phyloP scores from a whole-genome alignment of 2,888 invertebrate species.

The Apodemia zela region DNA sequence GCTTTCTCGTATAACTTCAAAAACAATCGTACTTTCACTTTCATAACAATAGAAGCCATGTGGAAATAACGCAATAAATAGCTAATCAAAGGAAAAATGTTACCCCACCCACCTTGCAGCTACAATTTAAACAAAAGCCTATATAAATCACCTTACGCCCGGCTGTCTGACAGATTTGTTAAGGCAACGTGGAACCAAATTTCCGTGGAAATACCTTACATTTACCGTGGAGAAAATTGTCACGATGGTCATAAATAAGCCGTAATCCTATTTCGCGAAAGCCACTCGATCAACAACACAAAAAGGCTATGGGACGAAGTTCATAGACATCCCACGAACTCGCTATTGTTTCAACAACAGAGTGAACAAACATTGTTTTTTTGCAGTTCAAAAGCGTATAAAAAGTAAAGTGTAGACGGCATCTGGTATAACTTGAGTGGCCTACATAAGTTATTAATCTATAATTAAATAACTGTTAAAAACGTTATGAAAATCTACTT shows the following conservation, averaged over 20 bases:
- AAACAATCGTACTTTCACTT: background rate
- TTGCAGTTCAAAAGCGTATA: constrained; percentile 11
- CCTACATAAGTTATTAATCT: background rate
- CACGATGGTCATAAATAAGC: constrained; percentile 21
- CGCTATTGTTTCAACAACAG: constrained; percentile 39
- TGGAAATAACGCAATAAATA: background rate
- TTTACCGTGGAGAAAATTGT: constrained; percentile 10
- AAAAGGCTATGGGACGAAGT: constrained; percentile 54
- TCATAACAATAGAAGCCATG: background rate
- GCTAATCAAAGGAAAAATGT: constrained; percentile 42
- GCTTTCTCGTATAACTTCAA: too few relatives aligned
- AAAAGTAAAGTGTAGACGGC: background rate
- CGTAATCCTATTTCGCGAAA: constrained; percentile 21
- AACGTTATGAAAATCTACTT: too few relatives aligned
- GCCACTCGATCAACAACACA: constrained; percentile 42
- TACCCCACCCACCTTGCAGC: constrained; percentile 43
- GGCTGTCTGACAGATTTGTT: constrained; percentile 33
- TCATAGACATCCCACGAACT: constrained; percentile 58
- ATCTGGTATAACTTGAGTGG: background rate
- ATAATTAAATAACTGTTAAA: background rate
- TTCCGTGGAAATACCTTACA: constrained; percentile 5
- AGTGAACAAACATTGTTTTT: constrained; percentile 13
- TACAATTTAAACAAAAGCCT: constrained; percentile 41
- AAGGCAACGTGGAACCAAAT: constrained; percentile 19
- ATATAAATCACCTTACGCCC: constrained; percentile 38